A percentile compares a stretch with the other conserved stretches of the same genome.
These are phyloP conservation scores for Corythoichthys intestinalis DNA, from an alignment of 2,113 vertebrate genomes.

Conservation along the genomic window DNA sequence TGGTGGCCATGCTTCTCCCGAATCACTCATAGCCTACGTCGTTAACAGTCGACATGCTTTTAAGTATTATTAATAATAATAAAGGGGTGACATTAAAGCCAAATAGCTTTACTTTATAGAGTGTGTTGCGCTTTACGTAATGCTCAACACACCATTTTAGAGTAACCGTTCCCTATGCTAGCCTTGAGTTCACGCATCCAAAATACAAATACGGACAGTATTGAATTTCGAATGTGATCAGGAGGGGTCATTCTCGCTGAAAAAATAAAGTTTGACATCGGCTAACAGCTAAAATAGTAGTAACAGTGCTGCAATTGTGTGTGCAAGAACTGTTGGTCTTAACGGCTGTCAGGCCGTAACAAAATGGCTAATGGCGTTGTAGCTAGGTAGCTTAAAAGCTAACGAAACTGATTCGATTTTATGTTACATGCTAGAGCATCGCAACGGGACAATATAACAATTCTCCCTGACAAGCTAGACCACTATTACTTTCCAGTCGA, in stretches of 20 bases:
- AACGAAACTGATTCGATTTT: not conserved
- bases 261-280: not conserved
- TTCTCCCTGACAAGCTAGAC: slow-evolving; percentile 37
- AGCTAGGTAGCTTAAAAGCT: slow-evolving; percentile 28
- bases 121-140: not conserved
- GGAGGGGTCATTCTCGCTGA: not conserved
- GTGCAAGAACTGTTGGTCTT: not conserved
- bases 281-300: slow-evolving; percentile 11
- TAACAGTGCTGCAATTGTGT: not conserved
- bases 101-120: not conserved
- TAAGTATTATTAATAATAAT: too few species aligned
- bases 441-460: not conserved
- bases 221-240: not conserved
- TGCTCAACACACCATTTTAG: not conserved
- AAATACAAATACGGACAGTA: not conserved
- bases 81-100: not conserved
- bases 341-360: slow-evolving; percentile 5
- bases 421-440: not conserved
- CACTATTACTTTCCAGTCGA: slow-evolving; percentile 34
- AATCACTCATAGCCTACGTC: too few species aligned
- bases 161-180: not conserved
- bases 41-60: too few species aligned
- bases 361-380: slow-evolving; percentile 32
- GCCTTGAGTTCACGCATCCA: not conserved
- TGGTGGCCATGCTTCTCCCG: too few species aligned